phyloP scores from a whole-genome alignment of 2,113 vertebrate species.

The Aptenodytes patagonicus region DNA sequence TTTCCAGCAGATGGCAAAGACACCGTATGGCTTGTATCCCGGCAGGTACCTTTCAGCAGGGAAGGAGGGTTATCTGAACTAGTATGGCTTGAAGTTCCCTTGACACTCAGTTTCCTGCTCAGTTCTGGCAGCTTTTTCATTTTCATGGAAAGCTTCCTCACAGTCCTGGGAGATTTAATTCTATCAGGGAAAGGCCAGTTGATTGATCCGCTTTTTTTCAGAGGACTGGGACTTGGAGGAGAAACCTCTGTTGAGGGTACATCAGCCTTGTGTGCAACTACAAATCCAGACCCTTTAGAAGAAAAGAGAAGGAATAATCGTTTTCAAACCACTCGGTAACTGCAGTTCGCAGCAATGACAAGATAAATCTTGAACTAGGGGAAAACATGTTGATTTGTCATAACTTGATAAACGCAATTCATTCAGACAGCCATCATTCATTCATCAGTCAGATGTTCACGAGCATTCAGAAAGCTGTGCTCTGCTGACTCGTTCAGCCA shows the following conservation, averaged over 20 bases:
- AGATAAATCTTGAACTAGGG: neutral
- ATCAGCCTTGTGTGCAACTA: conserved; percentile 62
- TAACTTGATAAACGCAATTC: neutral
- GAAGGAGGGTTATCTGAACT: conserved; percentile 63
- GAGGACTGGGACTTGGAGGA: conserved; percentile 88
- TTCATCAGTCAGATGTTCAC: neutral
- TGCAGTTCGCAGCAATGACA: neutral
- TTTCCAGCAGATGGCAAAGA: conserved; percentile 75
- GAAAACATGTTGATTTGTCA: neutral
- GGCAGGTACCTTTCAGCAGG: conserved; percentile 65
- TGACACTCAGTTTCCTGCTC: conserved; percentile 91
- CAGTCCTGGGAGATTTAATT: conserved; percentile 96
- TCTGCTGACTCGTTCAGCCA: neutral
- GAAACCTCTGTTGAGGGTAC: conserved; percentile 73
- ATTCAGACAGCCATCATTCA: neutral
- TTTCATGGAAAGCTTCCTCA: conserved; percentile 97
- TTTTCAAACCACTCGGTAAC: neutral
- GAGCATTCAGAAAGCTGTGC: neutral
- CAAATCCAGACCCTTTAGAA: conserved; percentile 65
- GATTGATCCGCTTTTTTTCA: conserved; percentile 90
- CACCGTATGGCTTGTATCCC: conserved; percentile 65
- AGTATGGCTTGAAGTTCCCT: conserved; percentile 78
- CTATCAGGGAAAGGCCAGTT: conserved; percentile 97
- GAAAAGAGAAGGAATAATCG: neutral
- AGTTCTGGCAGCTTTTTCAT: conserved; percentile 98